Conservation (phyloP, 2,888 invertebrate species). For the Dermolepida albohirtum region DNA sequence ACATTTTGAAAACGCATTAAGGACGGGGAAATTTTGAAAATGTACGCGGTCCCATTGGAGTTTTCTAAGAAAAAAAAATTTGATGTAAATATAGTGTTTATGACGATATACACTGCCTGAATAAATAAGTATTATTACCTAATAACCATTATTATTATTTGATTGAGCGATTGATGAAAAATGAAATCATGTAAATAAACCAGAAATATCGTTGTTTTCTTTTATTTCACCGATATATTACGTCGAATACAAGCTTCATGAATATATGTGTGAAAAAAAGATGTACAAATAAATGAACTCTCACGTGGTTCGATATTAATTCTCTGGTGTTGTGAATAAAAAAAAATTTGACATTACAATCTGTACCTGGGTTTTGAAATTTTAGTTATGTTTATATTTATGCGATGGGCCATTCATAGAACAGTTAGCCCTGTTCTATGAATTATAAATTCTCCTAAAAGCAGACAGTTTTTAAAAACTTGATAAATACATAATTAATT, state of each 20-base stretch:
- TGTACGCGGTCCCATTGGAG: conserved; percentile 57
- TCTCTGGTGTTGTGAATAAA: no score
- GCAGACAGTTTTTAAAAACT: no score
- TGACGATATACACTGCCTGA: conserved; percentile 66
- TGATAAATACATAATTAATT: no score
- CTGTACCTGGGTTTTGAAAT: no score
- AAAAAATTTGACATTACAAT: no score
- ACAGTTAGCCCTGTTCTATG: no score
- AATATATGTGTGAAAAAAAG: no score
- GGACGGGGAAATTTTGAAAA: conserved; percentile 39
- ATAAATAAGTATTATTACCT: conserved; percentile 65
- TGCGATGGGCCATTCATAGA: no score
- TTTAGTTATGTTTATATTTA: no score
- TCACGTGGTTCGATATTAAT: no score
- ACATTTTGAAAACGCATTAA: neutral
- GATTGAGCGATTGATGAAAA: conserved; percentile 26
- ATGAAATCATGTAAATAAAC: conserved; percentile 31
- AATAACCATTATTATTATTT: conserved; percentile 42
- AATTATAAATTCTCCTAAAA: no score
- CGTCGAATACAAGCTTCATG: neutral
- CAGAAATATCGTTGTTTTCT: conserved; percentile 28
- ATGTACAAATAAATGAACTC: no score
- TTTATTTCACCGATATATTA: conserved; percentile 5
- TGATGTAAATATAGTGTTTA: conserved; percentile 67
- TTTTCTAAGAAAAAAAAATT: conserved; percentile 59